Conservation (phyloP, 2,888 invertebrate species). For the Coronaproctus castanopsis region DNA sequence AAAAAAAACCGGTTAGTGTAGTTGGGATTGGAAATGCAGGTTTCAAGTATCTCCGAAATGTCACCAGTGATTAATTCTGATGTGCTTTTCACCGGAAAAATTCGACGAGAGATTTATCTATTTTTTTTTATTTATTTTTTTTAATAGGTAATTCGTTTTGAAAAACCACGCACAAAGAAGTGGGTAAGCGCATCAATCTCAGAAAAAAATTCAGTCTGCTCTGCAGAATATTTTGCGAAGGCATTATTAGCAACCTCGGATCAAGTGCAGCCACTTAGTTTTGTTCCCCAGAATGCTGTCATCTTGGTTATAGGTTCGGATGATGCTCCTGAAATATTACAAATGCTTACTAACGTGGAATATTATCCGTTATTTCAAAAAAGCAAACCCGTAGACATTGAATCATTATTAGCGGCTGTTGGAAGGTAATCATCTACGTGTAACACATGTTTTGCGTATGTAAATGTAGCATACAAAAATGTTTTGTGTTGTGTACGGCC, state of each 20-base stretch:
- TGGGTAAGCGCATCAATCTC: slow-evolving; percentile 39
- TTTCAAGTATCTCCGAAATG: too few species aligned
- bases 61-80: too few species aligned
- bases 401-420: slow-evolving; percentile 37
- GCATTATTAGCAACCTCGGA: background rate
- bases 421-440: slow-evolving; percentile 35
- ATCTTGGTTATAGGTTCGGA: background rate
- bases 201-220: slow-evolving; percentile 27
- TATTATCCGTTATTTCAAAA: slow-evolving; percentile 33
- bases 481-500: too few species aligned
- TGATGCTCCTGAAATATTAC: background rate
- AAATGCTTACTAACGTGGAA: slow-evolving; percentile 15
- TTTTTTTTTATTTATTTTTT: too few species aligned
- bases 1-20: too few species aligned
- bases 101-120: too few species aligned
- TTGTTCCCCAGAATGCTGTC: slow-evolving; percentile 27
- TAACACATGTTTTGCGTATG: background rate
- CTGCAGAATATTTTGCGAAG: background rate
- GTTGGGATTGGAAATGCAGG: too few species aligned
- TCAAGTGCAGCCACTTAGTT: background rate
- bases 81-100: too few species aligned
- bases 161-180: slow-evolving; percentile 29
- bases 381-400: slow-evolving; percentile 31
- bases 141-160: too few species aligned
- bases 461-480: too few species aligned